Base-by-base conservation (phyloP, 2,113 vertebrate species). In the Daubentonia madagascariensis region DNA sequence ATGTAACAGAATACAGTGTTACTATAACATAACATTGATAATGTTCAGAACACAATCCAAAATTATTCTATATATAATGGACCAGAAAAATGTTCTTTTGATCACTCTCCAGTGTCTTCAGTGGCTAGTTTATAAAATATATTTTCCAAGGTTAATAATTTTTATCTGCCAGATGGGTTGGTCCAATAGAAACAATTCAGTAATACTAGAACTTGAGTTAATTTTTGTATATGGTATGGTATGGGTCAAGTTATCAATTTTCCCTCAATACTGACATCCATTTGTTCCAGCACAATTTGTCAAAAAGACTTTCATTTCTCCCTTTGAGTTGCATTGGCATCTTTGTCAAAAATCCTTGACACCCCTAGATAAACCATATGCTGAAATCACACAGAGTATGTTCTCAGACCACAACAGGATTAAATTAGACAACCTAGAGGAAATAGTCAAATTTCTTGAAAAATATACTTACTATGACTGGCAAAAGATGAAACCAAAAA, bases 401-500 rank as follows among this genome's bases (percentile, higher is more conserved):
- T 40, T 80, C 83, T 92, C n/a, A 86, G 65, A 73, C n/a, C 37
- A 86, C 43, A 45, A 73, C 25, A 73, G n/a, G 73, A 72, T 95
- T 54, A 83, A 67, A 76, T 80, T 63, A 68, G 40, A 70, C 40
- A 91, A 91, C 28, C 70, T 40, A 91, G 83, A 91, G 70, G 28
- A 85, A 76, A 73, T 14, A 52, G 43, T 86, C 65, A 73, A 92
- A 87, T 65, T 81, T 18, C 37, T 73, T 85, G 22, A 86, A 91
- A 85, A 95, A 80, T 80, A 80, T 28, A 91, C 48, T 40, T 88
- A 81, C 45, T 75, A 65, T 43, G 20, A 45, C 48, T 90, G 57
- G 75, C 48, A 78, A 91, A 85, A 90, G 37, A 95, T 76, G 45
- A 90, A 95, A 84, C 16, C 43, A 32, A 75, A 90, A 57, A 76